Base-by-base conservation (phyloP, 2,113 vertebrate genomes). In the Cololabis saira region DNA sequence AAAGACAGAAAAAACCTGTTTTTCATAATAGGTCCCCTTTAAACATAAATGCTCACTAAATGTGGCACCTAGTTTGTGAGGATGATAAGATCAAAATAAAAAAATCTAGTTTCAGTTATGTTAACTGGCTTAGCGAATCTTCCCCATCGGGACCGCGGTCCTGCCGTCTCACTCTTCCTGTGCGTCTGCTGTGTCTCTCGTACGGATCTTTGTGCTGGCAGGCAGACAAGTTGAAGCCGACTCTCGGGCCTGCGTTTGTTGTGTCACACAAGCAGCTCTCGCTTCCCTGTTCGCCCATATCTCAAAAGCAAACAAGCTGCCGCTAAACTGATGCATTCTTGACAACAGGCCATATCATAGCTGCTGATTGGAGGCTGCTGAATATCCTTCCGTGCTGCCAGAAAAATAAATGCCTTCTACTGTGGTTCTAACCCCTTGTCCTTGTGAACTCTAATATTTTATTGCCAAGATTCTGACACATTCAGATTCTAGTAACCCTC, bases 311-410 rank as follows among this genome's bases (percentile, higher is more conserved):
- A 87, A 79, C 82, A 80, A 1, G 43, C 72, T 37, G 49, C 64
- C 1, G 68, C 66, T 75, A 72, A 61, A 78, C 67, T 80, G 80
- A 75, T 73, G 37, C 81, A 87, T 89, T 90, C 81, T 89, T 90
- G 81, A 90, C 73, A 78, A 17, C 15, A 1, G 33, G 80, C 79
- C 85, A 85, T 81, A 73, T 84, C 66, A 13, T 72, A 61, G 80
- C 55, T 83, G 63, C 65, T 83, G 81, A 85, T 85, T 81, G 71
- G 74, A 83, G 71, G 74, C 70, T 62, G 67, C 54, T 76, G 67
- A 63, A 66, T 52, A 17, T 65, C 33, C 55, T 37, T 40, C 49
- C 76, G 67, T 48, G 24, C 50, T 82, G 81, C 66, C 82, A 84
- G 61, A 65, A 63, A 74, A 78, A 76, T 67, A 53, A 76, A 84